Percentiles rank a stretch among this genome's conserved stretches.
phyloP scores from a whole-genome alignment of 2,797 vertebrate species.

The Aldrovandia affinis region DNA sequence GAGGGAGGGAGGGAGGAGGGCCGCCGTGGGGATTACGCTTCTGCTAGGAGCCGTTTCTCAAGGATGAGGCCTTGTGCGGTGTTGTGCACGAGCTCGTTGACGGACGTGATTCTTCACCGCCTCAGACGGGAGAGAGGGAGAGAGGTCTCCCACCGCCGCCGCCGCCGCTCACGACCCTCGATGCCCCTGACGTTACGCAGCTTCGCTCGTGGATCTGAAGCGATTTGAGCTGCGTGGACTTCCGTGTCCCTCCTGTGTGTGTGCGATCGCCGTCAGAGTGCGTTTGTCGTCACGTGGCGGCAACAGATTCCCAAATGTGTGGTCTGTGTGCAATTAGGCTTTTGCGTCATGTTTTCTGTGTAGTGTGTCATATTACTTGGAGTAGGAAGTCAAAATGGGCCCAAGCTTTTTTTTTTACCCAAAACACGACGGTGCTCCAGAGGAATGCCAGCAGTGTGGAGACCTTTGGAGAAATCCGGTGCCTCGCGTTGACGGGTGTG shows the following conservation, averaged over 20 bases:
- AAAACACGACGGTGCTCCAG: not conserved
- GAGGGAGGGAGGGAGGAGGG: not conserved
- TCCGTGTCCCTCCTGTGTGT: not conserved
- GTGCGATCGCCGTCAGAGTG: not conserved
- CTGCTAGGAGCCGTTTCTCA: constrained; percentile 2
- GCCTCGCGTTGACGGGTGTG: not conserved
- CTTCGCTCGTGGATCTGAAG: not conserved
- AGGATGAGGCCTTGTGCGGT: not conserved
- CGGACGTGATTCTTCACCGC: not conserved
- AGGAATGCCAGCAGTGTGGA: not conserved
- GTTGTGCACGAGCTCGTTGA: constrained; percentile 19
- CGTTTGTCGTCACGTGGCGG: constrained; percentile 4
- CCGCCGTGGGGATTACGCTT: not conserved
- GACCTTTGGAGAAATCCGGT: not conserved
- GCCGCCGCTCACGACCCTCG: not conserved
- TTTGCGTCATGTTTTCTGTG: not conserved
- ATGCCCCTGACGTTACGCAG: not conserved
- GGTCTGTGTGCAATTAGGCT: not conserved
- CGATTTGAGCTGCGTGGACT: not conserved
- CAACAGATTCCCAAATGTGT: not conserved
- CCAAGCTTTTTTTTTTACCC: not conserved
- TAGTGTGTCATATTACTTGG: not conserved
- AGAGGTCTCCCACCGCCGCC: not conserved
- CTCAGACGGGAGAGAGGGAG: constrained; percentile 14
- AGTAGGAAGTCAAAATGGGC: not conserved